Percentiles rank a stretch among this genome's conserved stretches.
phyloP scores from a whole-genome alignment of 2,797 vertebrate species.

The Aselliscus stoliczkanus region DNA sequence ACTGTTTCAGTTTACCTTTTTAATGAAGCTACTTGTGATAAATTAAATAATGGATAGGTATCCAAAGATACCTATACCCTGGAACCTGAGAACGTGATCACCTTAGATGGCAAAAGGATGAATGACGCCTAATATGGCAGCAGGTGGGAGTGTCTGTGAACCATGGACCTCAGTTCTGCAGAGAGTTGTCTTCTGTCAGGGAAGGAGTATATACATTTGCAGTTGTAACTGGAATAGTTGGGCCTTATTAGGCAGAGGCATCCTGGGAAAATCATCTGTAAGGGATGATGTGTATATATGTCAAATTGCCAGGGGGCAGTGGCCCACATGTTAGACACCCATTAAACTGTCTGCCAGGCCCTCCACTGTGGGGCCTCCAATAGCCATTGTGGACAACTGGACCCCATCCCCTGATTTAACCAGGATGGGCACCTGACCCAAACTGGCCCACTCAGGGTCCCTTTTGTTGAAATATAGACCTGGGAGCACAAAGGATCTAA shows the following conservation, averaged over 20 bases:
- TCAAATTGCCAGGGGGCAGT: not conserved
- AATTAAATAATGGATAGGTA: not conserved
- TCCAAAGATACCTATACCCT: not conserved
- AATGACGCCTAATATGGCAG: not conserved
- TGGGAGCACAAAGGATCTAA: not conserved
- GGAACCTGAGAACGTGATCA: not conserved
- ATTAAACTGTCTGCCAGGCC: not conserved
- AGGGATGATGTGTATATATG: not conserved
- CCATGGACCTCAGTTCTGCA: fast-evolving
- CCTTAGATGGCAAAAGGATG: not conserved
- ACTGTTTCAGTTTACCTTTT: not conserved
- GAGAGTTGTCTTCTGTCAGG: not conserved
- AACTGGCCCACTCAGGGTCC: not conserved
- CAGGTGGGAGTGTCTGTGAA: not conserved
- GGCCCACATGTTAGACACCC: not conserved
- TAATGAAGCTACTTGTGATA: not conserved
- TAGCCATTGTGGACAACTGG: not conserved
- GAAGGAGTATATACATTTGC: not conserved
- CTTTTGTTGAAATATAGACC: not conserved
- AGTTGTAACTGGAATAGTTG: not conserved
- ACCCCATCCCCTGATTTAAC: not conserved
- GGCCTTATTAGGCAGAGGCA: not conserved
- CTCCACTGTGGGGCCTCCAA: not conserved
- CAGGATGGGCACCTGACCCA: not conserved
- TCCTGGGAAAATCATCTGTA: not conserved